Conservation (phyloP, 1,140 invertebrate genomes). For the Carposina sasakii region DNA sequence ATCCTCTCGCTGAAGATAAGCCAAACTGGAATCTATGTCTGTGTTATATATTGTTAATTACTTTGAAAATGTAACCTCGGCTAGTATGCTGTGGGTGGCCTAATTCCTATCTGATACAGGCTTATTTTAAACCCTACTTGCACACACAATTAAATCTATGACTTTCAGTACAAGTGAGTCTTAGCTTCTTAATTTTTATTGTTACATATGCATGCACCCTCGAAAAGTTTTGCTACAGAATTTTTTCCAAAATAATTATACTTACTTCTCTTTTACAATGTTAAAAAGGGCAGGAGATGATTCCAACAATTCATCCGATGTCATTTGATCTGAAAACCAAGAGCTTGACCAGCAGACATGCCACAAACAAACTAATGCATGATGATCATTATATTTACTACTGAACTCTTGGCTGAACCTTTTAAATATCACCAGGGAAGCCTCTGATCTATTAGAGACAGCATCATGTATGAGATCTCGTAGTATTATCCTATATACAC, state of each 20-base stretch:
- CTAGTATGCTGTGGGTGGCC: too few species aligned
- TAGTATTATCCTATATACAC: constrained; percentile 54
- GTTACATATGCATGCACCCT: too few species aligned
- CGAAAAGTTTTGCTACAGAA: too few species aligned
- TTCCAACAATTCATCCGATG: constrained; percentile 52
- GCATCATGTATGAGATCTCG: constrained; percentile 59
- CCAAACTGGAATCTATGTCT: too few species aligned
- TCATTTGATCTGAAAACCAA: constrained; percentile 64
- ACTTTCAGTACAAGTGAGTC: too few species aligned
- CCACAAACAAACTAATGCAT: constrained; percentile 60
- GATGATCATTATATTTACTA: constrained; percentile 43
- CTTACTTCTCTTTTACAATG: constrained; percentile 58
- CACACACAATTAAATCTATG: too few species aligned
- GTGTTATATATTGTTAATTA: too few species aligned
- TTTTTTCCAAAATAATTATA: constrained; percentile 5
- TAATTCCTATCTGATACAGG: too few species aligned
- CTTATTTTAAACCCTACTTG: too few species aligned
- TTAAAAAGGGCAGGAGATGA: constrained; percentile 32
- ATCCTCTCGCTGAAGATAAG: too few species aligned
- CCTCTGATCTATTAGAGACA: constrained; percentile 56
- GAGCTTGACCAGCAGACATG: constrained; percentile 57
- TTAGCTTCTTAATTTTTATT: too few species aligned
- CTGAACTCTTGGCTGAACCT: constrained; percentile 57
- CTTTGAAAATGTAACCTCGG: too few species aligned
- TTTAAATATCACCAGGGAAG: constrained; percentile 57